Percentiles rank a stretch among this genome's conserved stretches.
These are phyloP conservation scores for Pseudomyrmex concolor DNA, from an alignment of 1,140 invertebrate genomes.

Conservation along the genomic window DNA sequence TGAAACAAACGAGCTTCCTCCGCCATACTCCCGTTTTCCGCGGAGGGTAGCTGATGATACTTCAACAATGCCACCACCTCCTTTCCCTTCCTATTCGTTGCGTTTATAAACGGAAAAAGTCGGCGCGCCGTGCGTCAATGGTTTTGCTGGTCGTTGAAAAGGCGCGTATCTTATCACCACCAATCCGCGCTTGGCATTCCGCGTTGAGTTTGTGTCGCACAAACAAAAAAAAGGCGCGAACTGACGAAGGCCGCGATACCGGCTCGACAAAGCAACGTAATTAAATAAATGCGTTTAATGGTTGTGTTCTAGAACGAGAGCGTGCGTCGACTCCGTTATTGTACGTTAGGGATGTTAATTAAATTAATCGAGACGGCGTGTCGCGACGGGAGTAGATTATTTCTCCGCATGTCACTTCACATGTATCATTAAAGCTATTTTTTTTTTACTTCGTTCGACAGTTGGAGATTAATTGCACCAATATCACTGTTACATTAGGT, in stretches of 20 bases:
- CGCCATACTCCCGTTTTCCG: constrained; percentile 57
- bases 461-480: constrained; percentile 51
- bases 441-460: constrained; percentile 20
- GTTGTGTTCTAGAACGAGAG: background rate
- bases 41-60: constrained; percentile 67
- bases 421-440: constrained; percentile 26
- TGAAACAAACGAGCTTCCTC: constrained; percentile 65
- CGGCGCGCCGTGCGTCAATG: constrained; percentile 64
- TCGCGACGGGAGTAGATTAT: constrained; percentile 49
- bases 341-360: constrained; percentile 65
- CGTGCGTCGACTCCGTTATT: constrained; percentile 52
- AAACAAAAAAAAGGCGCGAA: constrained; percentile 47
- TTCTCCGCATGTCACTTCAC: constrained; percentile 40
- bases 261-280: constrained; percentile 64
- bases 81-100: constrained; percentile 29
- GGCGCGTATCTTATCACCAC: constrained; percentile 73
- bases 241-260: constrained; percentile 59
- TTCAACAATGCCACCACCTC: constrained; percentile 59
- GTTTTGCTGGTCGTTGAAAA: constrained; percentile 67
- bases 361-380: constrained; percentile 57
- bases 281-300: constrained; percentile 66
- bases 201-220: constrained; percentile 47
- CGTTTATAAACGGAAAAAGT: constrained; percentile 72
- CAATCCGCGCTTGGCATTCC: constrained; percentile 68
- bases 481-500: constrained; percentile 14